A percentile compares a stretch with the other conserved stretches of the same genome.
phyloP scores from a whole-genome alignment of 1,140 invertebrate species.

The Sycophila sp. region DNA sequence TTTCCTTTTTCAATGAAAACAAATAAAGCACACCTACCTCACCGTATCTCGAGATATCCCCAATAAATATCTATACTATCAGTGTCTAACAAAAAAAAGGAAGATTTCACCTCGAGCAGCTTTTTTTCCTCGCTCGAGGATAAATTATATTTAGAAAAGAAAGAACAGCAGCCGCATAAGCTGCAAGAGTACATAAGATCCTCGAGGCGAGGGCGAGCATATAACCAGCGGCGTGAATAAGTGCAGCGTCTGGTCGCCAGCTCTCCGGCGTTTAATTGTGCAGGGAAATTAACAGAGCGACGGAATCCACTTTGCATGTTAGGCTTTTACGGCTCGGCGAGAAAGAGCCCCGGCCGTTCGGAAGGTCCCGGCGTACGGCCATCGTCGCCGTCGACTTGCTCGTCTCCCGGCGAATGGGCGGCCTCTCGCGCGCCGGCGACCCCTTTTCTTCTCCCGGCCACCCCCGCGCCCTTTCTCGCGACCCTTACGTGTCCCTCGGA shows the following conservation, averaged over 20 bases:
- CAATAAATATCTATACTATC: too few relatives aligned
- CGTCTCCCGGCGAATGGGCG: neutral
- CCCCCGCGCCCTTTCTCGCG: conserved; percentile 22
- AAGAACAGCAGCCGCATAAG: too few relatives aligned
- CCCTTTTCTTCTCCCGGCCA: conserved; percentile 51
- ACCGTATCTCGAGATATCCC: too few relatives aligned
- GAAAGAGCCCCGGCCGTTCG: conserved; percentile 45
- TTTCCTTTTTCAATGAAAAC: too few relatives aligned
- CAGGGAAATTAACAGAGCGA: conserved; percentile 52
- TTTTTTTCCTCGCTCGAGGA: too few relatives aligned
- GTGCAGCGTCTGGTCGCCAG: neutral
- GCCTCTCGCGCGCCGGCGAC: neutral
- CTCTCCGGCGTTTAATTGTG: conserved; percentile 45
- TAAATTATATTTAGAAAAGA: too few relatives aligned
- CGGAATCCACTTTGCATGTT: conserved; percentile 51
- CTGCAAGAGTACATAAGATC: neutral
- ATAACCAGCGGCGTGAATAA: too few relatives aligned
- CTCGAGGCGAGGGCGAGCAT: neutral
- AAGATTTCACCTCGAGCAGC: too few relatives aligned
- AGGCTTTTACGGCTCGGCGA: conserved; percentile 47
- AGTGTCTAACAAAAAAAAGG: too few relatives aligned
- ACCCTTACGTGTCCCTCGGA: conserved; percentile 44
- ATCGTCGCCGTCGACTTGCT: neutral
- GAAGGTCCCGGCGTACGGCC: conserved; percentile 42
- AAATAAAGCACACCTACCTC: too few relatives aligned